Conservation (phyloP, 2,888 invertebrate species). For the Daptonema setosum region DNA sequence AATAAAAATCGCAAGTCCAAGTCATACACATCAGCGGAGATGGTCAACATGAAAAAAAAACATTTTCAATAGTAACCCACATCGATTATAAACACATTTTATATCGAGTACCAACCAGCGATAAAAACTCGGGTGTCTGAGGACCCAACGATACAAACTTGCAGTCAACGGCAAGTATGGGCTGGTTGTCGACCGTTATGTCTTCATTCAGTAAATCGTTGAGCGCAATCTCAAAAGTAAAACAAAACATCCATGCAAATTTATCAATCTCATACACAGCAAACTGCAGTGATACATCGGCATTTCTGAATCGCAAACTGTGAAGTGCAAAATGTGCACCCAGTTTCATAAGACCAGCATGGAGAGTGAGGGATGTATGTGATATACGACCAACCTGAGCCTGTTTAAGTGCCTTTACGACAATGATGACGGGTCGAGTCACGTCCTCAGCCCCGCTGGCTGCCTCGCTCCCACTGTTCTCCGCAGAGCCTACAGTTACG, state of each 20-base stretch:
- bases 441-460: not conserved
- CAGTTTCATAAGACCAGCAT: not conserved
- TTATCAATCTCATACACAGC: not conserved
- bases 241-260: not conserved
- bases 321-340: not conserved
- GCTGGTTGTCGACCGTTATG: conserved; percentile 11
- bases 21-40: no score
- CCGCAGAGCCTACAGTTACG: not conserved
- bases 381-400: conserved; percentile 15
- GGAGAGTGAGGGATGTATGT: not conserved
- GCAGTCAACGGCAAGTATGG: conserved; percentile 58
- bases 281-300: not conserved
- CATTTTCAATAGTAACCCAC: not conserved
- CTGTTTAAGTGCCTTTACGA: conserved; percentile 20
- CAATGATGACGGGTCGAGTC: conserved; percentile 12
- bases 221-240: conserved; percentile 14
- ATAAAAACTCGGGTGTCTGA: conserved; percentile 45
- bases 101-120: conserved; percentile 39
- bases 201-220: conserved; percentile 14
- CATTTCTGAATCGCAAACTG: no score
- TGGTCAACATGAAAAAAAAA: not conserved
- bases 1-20: no score
- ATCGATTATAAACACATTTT: not conserved
- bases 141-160: conserved; percentile 70
- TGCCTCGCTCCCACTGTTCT: not conserved